Evolutionary conservation across 92 coral and sea anemone genomes (phyloP).

Genomic region (Umimayanthus chanpuru): DNA sequence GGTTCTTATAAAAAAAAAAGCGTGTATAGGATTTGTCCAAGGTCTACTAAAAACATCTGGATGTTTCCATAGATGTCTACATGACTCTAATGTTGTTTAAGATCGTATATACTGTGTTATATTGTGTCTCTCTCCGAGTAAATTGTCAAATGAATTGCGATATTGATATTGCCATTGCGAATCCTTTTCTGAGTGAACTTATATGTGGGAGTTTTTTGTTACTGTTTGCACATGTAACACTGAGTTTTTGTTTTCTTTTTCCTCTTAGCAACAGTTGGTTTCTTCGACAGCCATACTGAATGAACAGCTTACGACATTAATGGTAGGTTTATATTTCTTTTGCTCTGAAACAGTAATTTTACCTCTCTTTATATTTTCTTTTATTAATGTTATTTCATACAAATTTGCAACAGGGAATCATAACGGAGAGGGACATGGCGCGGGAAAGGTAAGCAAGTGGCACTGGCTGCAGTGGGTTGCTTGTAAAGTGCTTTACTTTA

Average conservation of each 20-base stretch:
- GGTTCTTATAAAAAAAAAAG: no score
- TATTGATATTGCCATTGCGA: not conserved
- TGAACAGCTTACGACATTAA: conserved; percentile 92
- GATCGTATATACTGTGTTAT: no score
- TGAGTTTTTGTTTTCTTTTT: not conserved
- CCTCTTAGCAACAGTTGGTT: conserved; percentile 88
- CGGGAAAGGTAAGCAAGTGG: conserved; percentile 78
- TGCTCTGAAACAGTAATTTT: not conserved
- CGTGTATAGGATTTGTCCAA: no score
- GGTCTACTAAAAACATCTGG: no score
- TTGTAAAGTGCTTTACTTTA: not conserved
- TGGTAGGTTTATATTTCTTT: conserved; percentile 66
- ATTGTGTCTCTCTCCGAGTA: no score
- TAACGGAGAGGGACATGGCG: conserved; percentile 95
- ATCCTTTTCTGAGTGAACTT: not conserved
- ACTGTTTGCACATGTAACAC: not conserved
- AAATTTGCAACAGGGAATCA: conserved; percentile 67
- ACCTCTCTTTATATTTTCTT: no score
- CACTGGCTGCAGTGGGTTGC: not conserved
- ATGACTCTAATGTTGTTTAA: no score
- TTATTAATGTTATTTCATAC: not conserved
- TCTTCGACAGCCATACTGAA: conserved; percentile 90
- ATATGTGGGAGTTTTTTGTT: not conserved
- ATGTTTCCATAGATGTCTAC: no score
- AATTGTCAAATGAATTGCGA: no score